Conservation (phyloP, 2,888 invertebrate species). For the Scaptomyza caliginosa region DNA sequence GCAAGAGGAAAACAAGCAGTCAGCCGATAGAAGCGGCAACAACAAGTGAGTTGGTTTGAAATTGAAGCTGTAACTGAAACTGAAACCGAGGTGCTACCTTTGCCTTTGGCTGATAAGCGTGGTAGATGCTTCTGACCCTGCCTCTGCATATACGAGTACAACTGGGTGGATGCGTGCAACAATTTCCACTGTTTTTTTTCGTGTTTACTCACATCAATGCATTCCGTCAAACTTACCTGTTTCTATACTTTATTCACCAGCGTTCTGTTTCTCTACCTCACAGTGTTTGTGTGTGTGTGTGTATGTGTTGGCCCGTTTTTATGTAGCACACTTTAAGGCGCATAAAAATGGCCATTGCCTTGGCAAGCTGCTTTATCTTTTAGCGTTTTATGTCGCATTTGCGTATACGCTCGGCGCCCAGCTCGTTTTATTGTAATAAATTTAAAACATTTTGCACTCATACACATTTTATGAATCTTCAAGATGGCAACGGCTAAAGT, state of each 20-base stretch:
- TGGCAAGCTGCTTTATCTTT: conserved; percentile 67
- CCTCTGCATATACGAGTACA: background rate
- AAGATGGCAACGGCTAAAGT: conserved; percentile 59
- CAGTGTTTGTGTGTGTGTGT: background rate
- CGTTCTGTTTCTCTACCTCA: background rate
- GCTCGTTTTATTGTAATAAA: conserved; percentile 77
- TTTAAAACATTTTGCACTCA: conserved; percentile 79
- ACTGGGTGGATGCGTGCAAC: conserved; percentile 40
- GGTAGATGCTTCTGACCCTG: background rate
- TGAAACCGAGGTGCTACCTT: conserved; percentile 28
- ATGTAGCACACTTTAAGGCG: conserved; percentile 72
- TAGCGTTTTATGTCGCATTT: conserved; percentile 77
- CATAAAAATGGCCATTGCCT: conserved; percentile 69
- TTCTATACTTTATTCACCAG: background rate
- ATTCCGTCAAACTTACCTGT: conserved; percentile 37
- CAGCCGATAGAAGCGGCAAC: conserved; percentile 37
- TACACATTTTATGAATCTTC: conserved; percentile 78
- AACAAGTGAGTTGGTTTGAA: conserved; percentile 18
- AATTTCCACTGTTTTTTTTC: conserved; percentile 27
- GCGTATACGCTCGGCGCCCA: conserved; percentile 59
- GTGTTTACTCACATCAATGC: conserved; percentile 57
- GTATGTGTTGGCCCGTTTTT: conserved; percentile 44
- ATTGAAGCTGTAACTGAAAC: conserved; percentile 34
- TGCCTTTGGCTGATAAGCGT: conserved; percentile 66
- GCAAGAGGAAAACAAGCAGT: conserved; percentile 54